Conservation (phyloP, 2,113 vertebrate species). For the Pitta sordida region DNA sequence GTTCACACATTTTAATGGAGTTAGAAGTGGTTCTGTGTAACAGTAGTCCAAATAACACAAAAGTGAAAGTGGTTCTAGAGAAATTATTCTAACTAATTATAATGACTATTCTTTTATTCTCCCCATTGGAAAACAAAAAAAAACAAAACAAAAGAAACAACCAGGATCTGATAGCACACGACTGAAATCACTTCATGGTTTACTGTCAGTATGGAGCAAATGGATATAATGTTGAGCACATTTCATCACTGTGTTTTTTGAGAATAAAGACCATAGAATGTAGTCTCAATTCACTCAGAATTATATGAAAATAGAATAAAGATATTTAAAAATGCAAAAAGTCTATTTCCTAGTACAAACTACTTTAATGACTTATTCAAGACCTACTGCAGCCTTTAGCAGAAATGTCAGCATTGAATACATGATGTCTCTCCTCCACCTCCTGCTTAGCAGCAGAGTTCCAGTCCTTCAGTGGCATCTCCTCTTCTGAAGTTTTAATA, state of each 20-base stretch:
- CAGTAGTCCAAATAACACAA: neutral
- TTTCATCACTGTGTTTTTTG: neutral
- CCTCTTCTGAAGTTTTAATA: constrained; percentile 58
- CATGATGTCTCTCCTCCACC: neutral
- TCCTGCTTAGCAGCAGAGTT: constrained; percentile 35
- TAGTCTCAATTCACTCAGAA: neutral
- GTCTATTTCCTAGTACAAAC: neutral
- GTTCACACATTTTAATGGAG: neutral
- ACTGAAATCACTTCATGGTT: neutral
- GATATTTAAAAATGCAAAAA: neutral
- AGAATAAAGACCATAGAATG: neutral
- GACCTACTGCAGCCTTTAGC: neutral
- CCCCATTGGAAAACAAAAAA: neutral
- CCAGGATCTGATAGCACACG: neutral
- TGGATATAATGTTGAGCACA: neutral
- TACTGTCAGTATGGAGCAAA: neutral
- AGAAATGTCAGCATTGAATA: neutral
- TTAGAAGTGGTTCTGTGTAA: neutral
- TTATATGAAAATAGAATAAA: neutral
- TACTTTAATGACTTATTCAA: neutral
- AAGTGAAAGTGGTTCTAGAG: neutral
- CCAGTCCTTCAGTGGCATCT: constrained; percentile 42
- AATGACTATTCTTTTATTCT: neutral
- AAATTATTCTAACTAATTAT: neutral
- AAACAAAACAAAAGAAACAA: too few species aligned